Conservation (phyloP, 2,113 vertebrate species). For the Butorides virescens region DNA sequence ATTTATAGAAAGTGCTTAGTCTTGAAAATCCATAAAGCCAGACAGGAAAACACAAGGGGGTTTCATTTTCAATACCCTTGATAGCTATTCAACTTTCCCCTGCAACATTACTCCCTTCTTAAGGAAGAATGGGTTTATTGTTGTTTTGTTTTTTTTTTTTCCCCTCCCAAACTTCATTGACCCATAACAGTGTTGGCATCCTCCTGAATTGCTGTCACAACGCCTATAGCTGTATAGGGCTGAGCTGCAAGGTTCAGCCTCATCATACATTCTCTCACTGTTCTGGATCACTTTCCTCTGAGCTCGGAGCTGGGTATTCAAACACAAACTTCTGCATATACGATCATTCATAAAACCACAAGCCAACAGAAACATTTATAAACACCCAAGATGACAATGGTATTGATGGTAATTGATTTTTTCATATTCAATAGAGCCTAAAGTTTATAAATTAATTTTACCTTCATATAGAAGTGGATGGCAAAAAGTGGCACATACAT, state of each 20-base stretch:
- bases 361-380: neutral
- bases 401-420: neutral
- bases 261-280: neutral
- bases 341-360: neutral
- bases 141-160: accelerated
- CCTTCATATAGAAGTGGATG: neutral
- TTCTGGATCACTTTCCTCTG: neutral
- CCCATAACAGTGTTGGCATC: neutral
- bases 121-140: accelerated
- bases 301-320: neutral
- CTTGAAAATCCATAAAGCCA: neutral
- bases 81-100: neutral
- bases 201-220: neutral
- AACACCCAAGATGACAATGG: neutral
- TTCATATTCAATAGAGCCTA: neutral
- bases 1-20: neutral
- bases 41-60: neutral
- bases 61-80: neutral
- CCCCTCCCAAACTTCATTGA: neutral
- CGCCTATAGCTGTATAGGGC: neutral
- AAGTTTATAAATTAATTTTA: neutral
- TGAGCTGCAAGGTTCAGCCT: neutral
- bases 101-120: neutral
- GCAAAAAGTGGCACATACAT: neutral
- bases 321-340: neutral